Evolutionary conservation across 2,888 invertebrate species (phyloP).

Genomic region (Leucoma salicis): DNA sequence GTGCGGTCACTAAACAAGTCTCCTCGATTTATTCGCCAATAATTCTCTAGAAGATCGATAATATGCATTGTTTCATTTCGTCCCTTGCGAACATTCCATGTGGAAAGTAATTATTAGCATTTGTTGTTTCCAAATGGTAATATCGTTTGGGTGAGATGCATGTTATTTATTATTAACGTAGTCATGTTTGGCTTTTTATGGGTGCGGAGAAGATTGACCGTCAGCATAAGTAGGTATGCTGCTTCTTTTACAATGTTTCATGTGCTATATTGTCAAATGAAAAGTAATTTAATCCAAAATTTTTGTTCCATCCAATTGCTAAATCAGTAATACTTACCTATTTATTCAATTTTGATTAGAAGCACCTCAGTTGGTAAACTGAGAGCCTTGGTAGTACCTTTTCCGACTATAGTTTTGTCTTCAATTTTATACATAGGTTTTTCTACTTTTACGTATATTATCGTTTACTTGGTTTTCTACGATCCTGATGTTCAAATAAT

Average conservation of each 20-base stretch:
- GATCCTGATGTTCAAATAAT: no score
- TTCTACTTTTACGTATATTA: no score
- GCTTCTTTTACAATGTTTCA: slow-evolving; percentile 51
- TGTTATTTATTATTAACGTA: slow-evolving; percentile 68
- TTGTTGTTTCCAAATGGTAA: slow-evolving; percentile 60
- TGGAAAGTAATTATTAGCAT: slow-evolving; percentile 60
- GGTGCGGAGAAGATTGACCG: slow-evolving; percentile 57
- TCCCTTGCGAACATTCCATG: slow-evolving; percentile 45
- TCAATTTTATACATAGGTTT: no score
- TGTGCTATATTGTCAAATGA: slow-evolving; percentile 19
- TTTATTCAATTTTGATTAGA: no score
- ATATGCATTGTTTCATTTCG: slow-evolving; percentile 48
- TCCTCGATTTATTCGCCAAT: slow-evolving; percentile 49
- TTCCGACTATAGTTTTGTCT: no score
- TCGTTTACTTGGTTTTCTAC: no score
- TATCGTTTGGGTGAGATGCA: slow-evolving; percentile 54
- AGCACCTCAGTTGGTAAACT: no score
- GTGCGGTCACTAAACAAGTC: slow-evolving; percentile 23
- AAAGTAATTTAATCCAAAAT: no score
- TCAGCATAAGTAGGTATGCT: slow-evolving; percentile 43
- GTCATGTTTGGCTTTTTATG: slow-evolving; percentile 65
- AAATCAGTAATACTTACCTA: no score
- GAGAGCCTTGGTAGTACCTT: no score
- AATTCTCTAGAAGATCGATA: slow-evolving; percentile 50
- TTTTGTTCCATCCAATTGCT: no score